Conservation (phyloP, 2,797 vertebrate species). For the Denticeps clupeoides region DNA sequence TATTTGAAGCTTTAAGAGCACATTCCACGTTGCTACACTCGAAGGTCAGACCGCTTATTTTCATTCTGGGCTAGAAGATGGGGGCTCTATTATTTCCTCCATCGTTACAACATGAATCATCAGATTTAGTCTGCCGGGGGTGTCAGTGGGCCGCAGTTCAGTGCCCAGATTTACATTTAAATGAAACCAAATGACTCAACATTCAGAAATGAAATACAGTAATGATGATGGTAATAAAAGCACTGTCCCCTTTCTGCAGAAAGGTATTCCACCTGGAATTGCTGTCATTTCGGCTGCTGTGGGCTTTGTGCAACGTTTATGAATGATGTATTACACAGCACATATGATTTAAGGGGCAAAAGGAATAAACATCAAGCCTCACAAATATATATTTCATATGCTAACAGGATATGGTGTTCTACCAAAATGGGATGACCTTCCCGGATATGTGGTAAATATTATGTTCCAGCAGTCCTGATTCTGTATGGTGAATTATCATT, state of each 20-base stretch:
- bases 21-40: too few species aligned
- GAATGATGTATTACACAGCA: constrained; percentile 38
- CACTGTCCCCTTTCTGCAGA: constrained; percentile 39
- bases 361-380: too few species aligned
- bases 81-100: constrained; percentile 39
- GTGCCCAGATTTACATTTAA: constrained; percentile 68
- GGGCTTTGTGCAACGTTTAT: constrained; percentile 35
- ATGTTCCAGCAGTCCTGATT: too few species aligned
- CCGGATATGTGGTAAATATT: too few species aligned
- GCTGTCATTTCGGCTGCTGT: constrained; percentile 33
- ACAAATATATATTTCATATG: too few species aligned
- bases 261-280: constrained; percentile 30
- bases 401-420: too few species aligned
- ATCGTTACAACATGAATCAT: constrained; percentile 53
- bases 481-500: too few species aligned
- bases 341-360: background rate
- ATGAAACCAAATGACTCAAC: constrained; percentile 65
- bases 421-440: too few species aligned
- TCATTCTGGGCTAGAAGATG: constrained; percentile 13
- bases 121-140: constrained; percentile 35
- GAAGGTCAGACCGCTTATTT: too few species aligned
- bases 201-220: constrained; percentile 59
- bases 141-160: constrained; percentile 44
- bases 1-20: constrained; percentile 45
- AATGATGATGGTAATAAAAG: constrained; percentile 58